Evolutionary conservation across 2,113 vertebrate species (phyloP).

Genomic region (Patagioenas fasciata): DNA sequence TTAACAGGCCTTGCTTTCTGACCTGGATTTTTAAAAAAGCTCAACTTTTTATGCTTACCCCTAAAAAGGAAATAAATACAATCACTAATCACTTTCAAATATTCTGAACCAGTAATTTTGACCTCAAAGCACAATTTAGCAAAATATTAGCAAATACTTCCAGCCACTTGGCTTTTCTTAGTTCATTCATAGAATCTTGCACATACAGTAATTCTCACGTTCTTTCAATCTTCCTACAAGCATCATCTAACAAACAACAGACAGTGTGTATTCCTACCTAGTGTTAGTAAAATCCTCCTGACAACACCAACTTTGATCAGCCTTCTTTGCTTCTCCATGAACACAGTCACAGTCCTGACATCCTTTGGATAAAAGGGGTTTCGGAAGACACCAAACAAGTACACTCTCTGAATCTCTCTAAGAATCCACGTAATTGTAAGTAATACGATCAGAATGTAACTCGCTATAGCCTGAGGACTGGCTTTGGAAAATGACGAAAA

Average conservation of each 20-base stretch:
- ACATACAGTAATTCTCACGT: background rate
- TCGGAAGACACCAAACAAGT: conserved; percentile 87
- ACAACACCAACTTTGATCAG: conserved; percentile 84
- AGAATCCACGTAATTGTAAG: conserved; percentile 83
- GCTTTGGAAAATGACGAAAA: conserved; percentile 67
- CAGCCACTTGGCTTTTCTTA: background rate
- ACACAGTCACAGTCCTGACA: conserved; percentile 81
- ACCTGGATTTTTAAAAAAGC: background rate
- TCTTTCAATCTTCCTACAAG: conserved; percentile 23
- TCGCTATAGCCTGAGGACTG: conserved; percentile 80
- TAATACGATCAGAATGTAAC: conserved; percentile 86
- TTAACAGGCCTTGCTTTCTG: background rate
- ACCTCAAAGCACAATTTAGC: background rate
- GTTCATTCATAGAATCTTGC: background rate
- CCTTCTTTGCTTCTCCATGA: conserved; percentile 83
- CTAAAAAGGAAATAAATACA: background rate
- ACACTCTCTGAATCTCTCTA: conserved; percentile 90
- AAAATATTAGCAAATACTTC: background rate
- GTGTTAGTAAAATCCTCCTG: conserved; percentile 87
- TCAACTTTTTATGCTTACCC: background rate
- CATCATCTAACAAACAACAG: conserved; percentile 51
- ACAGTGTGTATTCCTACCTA: conserved; percentile 82
- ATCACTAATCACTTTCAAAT: background rate
- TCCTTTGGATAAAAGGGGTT: conserved; percentile 95
- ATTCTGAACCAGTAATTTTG: background rate